Percentiles rank a stretch among this genome's conserved stretches.
These are phyloP conservation scores for Sparidentex hasta DNA, from an alignment of 2,797 vertebrate genomes.

Conservation along the genomic window DNA sequence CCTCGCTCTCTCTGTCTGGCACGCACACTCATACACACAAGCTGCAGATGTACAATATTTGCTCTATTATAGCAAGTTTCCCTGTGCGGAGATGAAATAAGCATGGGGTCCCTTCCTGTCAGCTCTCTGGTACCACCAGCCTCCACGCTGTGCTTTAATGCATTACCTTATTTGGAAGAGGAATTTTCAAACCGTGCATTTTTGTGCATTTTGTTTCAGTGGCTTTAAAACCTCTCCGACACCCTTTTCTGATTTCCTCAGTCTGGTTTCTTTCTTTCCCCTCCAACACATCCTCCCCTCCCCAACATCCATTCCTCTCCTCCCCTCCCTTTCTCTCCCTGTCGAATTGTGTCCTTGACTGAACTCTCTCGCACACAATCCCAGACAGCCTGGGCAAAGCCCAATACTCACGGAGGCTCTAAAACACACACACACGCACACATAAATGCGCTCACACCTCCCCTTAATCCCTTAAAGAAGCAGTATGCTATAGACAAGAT, in stretches of 20 bases:
- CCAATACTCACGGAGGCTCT: constrained; percentile 67
- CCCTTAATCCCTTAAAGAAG: constrained; percentile 67
- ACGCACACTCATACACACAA: constrained; percentile 50
- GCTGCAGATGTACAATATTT: constrained; percentile 69
- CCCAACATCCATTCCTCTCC: constrained; percentile 70
- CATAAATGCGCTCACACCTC: constrained; percentile 53
- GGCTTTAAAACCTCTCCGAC: constrained; percentile 64
- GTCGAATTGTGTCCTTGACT: constrained; percentile 81
- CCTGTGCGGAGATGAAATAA: constrained; percentile 46
- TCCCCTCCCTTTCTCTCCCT: constrained; percentile 76
- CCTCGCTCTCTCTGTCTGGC: constrained; percentile 51
- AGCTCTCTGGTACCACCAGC: constrained; percentile 34
- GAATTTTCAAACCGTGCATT: constrained; percentile 53
- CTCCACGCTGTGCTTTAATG: constrained; percentile 31
- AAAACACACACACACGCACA: constrained; percentile 46
- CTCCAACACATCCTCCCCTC: constrained; percentile 64
- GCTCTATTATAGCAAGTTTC: constrained; percentile 56
- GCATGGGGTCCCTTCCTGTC: constrained; percentile 39
- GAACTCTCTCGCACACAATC: constrained; percentile 77
- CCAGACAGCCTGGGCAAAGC: constrained; percentile 77
- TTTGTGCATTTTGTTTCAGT: constrained; percentile 67
- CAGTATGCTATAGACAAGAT: constrained; percentile 74
- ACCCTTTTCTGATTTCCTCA: constrained; percentile 73
- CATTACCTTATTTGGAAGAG: constrained; percentile 68
- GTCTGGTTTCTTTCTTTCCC: constrained; percentile 75